Evolutionary conservation across 2,888 invertebrate species (phyloP), one percentile per base, ranked within the genome.

Genomic region (Empis stercorea): DNA sequence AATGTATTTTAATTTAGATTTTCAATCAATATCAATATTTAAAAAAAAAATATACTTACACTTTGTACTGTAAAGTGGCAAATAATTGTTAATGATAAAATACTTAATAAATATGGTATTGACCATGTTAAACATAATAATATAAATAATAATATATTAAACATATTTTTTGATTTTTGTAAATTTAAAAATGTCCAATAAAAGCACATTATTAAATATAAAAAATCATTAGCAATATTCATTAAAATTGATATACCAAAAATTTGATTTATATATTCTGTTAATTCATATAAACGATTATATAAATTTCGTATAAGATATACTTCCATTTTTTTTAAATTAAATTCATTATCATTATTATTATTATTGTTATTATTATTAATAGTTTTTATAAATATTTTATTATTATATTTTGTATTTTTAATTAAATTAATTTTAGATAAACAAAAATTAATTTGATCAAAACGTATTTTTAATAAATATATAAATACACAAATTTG

Each of bases 101-200:
- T 54, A 52, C 68, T 69, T 32, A 60, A 52, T 14, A 64, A 32
- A 51, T 67, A 66, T 2, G 68, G 66, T 1, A 62, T 51, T 0
- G 61, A 59, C 63, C 64, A 65, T 2, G 63, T 47, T 1, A 57
- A 51, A 50, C 59, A 62, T 27, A 27, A 27, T 27, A 9, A 4
- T 6, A 27, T 4, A 27, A 27, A 27, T 9, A 27, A 6, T 27
- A 27, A 4, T 6, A 27, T 27, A 27, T 27, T 7, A 4, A 27
- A 9, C 23, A 27, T 27, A 27, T 27, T 27, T 2, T 27, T 27
- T 27, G 9, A 27, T 27, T 27, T 27, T 27, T 27, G 23, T 27
- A 27, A 7, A 44, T 58, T 61, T 3, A 67, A 42, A 52, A 67
- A 68, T 30, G 64, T 61, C 65, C 65, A 68, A 50, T 69, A 69